Conservation (phyloP, 2,888 invertebrate genomes). For the Brachylomia viminalis region DNA sequence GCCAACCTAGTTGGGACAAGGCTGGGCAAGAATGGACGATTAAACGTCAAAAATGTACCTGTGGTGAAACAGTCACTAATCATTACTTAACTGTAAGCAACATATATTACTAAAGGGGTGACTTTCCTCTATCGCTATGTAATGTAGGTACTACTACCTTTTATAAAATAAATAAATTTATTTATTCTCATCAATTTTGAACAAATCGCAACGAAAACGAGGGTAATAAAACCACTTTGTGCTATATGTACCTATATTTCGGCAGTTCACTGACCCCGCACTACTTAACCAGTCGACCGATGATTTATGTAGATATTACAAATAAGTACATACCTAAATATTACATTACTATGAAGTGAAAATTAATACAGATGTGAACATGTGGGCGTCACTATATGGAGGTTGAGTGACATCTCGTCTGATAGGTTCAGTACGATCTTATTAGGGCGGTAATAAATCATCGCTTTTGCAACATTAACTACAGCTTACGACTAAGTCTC, state of each 20-base stretch:
- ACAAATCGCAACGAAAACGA: not conserved
- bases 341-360: slow-evolving; percentile 36
- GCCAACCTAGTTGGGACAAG: too few species aligned
- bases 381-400: slow-evolving; percentile 23
- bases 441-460: slow-evolving; percentile 55
- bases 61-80: not conserved
- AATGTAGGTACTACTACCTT: too few species aligned
- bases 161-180: too few species aligned
- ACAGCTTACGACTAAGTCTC: slow-evolving; percentile 24
- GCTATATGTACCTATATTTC: not conserved
- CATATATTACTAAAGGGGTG: not conserved
- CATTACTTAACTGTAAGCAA: too few species aligned
- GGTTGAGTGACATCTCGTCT: slow-evolving; percentile 53
- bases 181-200: not conserved
- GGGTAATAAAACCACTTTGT: slow-evolving; percentile 1
- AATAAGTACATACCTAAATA: slow-evolving; percentile 18
- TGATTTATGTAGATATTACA: slow-evolving; percentile 38
- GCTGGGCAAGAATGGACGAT: too few species aligned
- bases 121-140: too few species aligned
- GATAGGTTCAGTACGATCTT: slow-evolving; percentile 54
- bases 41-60: not conserved
- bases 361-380: slow-evolving; percentile 49
- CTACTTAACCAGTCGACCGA: slow-evolving; percentile 27
- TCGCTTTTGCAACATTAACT: slow-evolving; percentile 53
- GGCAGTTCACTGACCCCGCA: slow-evolving; percentile 12